These are phyloP conservation scores for Tigriopus japonicus DNA, from an alignment of 1,140 invertebrate species.

Conservation along the genomic window DNA sequence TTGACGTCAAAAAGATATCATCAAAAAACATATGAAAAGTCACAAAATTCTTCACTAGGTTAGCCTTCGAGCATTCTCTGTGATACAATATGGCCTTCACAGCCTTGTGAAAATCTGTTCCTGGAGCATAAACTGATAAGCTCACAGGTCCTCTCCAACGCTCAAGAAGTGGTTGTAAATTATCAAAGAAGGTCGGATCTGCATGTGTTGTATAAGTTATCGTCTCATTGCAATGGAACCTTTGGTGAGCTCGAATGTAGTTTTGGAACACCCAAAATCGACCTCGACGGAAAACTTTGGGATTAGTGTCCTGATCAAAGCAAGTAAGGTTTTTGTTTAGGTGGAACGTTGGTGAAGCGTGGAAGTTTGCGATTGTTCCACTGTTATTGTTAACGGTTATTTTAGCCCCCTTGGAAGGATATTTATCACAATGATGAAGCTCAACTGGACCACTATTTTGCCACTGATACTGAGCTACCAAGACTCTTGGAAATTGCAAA, in stretches of 20 bases:
- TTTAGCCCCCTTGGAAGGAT: no score
- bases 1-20: slow-evolving; percentile 37
- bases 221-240: slow-evolving; percentile 48
- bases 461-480: no score
- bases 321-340: no score
- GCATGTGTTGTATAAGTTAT: slow-evolving; percentile 82
- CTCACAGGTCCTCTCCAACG: slow-evolving; percentile 46
- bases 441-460: no score
- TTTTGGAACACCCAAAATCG: slow-evolving; percentile 79
- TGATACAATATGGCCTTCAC: slow-evolving; percentile 45
- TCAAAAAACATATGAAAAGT: slow-evolving; percentile 74
- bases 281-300: slow-evolving; percentile 31
- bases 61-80: slow-evolving; percentile 27
- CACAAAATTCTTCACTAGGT: slow-evolving; percentile 40
- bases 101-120: slow-evolving; percentile 41
- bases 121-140: slow-evolving; percentile 52
- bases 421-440: no score
- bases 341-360: no score
- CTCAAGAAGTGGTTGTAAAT: slow-evolving; percentile 58
- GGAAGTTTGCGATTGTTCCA: no score
- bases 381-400: no score
- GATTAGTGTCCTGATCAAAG: no score
- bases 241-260: slow-evolving; percentile 38
- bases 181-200: slow-evolving; percentile 74
- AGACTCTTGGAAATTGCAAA: no score